Conservation (phyloP, 2,113 vertebrate species). For the Cynoglossus semilaevis region DNA sequence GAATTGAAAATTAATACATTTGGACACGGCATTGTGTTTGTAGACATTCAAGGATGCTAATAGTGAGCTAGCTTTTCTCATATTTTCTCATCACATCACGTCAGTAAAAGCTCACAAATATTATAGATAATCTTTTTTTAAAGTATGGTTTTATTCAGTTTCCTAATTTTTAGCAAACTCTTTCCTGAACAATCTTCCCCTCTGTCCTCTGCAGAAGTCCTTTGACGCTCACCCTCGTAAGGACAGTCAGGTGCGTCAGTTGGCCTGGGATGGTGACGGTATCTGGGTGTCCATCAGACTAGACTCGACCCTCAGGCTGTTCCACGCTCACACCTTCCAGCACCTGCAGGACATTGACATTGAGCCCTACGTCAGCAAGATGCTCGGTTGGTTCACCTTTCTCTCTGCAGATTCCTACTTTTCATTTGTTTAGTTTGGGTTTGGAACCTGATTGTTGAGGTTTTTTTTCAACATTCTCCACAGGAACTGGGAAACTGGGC, state of each 20-base stretch:
- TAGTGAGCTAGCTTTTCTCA: no score
- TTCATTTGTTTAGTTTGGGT: not conserved
- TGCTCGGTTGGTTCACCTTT: constrained; percentile 82
- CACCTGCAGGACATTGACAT: constrained; percentile 98
- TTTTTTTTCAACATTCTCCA: not conserved
- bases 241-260: constrained; percentile 95
- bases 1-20: no score
- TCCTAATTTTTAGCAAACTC: no score
- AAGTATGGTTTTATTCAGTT: no score
- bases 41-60: no score
- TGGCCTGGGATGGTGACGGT: constrained; percentile 95
- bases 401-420: not conserved
- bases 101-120: no score
- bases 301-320: constrained; percentile 93
- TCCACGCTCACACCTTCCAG: constrained; percentile 95
- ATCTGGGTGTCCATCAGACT: constrained; percentile 98
- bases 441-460: not conserved
- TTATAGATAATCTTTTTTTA: no score
- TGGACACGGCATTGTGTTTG: no score
- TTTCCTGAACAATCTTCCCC: not conserved
- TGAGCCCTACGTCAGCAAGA: constrained; percentile 99
- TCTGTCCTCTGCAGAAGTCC: constrained; percentile 80
- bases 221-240: constrained; percentile 95
- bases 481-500: constrained; percentile 95
- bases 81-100: no score